These are phyloP conservation scores for Odontocerum albicorne DNA, from an alignment of 2,888 invertebrate species.

Conservation along the genomic window DNA sequence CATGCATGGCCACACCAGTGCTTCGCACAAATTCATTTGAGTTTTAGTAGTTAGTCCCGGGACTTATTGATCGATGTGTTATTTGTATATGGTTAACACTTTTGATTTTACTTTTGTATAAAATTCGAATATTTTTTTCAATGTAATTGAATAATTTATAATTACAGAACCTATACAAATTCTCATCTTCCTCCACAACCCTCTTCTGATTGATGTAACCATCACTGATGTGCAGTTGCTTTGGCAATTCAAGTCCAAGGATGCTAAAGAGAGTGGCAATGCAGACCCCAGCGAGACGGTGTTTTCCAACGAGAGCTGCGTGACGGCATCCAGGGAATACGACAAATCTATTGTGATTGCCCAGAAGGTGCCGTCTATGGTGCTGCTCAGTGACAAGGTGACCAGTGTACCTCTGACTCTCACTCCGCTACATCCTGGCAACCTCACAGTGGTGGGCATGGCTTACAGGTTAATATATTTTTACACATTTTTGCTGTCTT, in stretches of 20 bases:
- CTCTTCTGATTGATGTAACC: conserved; percentile 70
- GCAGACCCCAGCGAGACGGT: conserved; percentile 39
- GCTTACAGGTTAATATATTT: conserved; percentile 57
- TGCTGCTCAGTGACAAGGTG: conserved; percentile 61
- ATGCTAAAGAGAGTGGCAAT: conserved; percentile 36
- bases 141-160: conserved; percentile 11
- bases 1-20: too few relatives aligned
- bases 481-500: too few relatives aligned
- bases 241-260: conserved; percentile 63
- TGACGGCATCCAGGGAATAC: conserved; percentile 43
- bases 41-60: too few relatives aligned
- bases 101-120: too few relatives aligned
- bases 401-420: conserved; percentile 70
- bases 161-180: conserved; percentile 77
- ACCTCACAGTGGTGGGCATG: conserved; percentile 72
- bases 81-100: too few relatives aligned
- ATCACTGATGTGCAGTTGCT: conserved; percentile 70
- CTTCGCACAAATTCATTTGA: too few relatives aligned
- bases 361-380: conserved; percentile 57
- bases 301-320: conserved; percentile 46
- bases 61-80: too few relatives aligned
- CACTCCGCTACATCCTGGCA: conserved; percentile 73
- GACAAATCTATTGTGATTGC: conserved; percentile 57
- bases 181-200: conserved; percentile 74
- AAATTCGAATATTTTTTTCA: neutral